These are phyloP conservation scores for Antechinus flavipes DNA, from an alignment of 2,113 vertebrate genomes.

Conservation along the genomic window DNA sequence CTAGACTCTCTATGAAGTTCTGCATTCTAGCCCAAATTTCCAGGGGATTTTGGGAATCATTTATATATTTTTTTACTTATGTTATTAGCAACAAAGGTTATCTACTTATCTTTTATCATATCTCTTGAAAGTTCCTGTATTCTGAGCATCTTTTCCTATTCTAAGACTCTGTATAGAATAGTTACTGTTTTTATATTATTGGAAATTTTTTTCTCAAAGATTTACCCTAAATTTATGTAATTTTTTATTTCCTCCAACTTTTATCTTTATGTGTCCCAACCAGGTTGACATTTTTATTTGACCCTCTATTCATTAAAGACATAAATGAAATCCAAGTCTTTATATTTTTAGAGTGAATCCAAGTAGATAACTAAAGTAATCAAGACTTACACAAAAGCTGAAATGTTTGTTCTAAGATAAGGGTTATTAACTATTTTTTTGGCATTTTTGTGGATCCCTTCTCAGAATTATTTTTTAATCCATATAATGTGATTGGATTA, in stretches of 20 bases:
- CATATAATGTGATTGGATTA: not conserved
- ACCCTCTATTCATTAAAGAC: slow-evolving; percentile 15
- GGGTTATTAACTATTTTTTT: not conserved
- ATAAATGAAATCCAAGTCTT: slow-evolving; percentile 30
- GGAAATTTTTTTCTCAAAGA: slow-evolving; percentile 57
- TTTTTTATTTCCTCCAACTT: not conserved
- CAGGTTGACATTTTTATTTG: slow-evolving; percentile 4
- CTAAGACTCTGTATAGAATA: not conserved
- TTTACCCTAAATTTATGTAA: slow-evolving; percentile 16
- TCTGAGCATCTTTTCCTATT: not conserved
- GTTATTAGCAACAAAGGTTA: not conserved
- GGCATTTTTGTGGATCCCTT: not conserved
- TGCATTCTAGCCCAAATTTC: not conserved
- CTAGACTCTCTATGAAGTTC: not conserved
- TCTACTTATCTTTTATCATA: not conserved
- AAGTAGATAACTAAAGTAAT: slow-evolving; percentile 42
- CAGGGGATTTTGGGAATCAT: not conserved
- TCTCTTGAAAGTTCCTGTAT: not conserved
- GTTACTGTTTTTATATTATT: slow-evolving; percentile 23
- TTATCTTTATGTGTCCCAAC: slow-evolving; percentile 15
- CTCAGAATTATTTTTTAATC: not conserved
- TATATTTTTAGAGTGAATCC: slow-evolving; percentile 6
- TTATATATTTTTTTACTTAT: not conserved
- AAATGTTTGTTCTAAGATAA: not conserved
- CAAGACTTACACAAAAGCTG: not conserved